Base-by-base conservation (phyloP, 1,140 invertebrate species). In the Archivesica marissinica region DNA sequence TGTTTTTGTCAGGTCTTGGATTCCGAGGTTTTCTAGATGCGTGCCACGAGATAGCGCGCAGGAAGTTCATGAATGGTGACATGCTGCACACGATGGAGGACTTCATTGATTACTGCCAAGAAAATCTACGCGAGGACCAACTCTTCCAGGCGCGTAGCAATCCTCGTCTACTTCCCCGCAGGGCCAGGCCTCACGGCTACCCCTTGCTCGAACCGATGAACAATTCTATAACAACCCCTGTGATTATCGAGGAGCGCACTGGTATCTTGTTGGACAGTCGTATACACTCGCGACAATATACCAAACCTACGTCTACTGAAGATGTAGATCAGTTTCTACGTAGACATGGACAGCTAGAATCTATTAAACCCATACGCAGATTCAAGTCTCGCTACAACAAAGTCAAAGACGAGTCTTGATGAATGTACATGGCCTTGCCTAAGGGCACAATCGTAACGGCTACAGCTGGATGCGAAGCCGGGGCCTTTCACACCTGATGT, bases 1-100 rank as follows among this genome's bases (percentile, higher is more conserved):
- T 33, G 20, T 75, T 54, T 35, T 76, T 61, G 39, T 3, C 86
- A 92, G 91, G 91, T 74, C 86, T 92, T 39, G 78, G 88, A 54
- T 91, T 91, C 72, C 90, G 90, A 44, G 92, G 88, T 25, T 92
- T 92, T 44, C 74, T 92, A 0, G 91, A 92, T 76, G 90, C 89
- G 15, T 92, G 91, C 81, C 86, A 88, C 44, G 83, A 86, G 33
- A 89, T 92, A 23, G 89, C 89, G 15, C 77, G 81, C 50, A 81
- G 88, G 3, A 88, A 89, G 59, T 90, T 92, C 68, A 59, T 50
- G 17, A 74, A 83, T 13, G 28, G 50, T 1, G 39, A 72, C n/a
- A 82, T 61, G 28, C 54, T 86, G 9, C 52, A 88, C 47, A 89
- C 87, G 72, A 41, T 92, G 68, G 82, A 89, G 59, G 81, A 83